A percentile compares a stretch with the other conserved stretches of the same genome.
Conservation (phyloP, 1,140 invertebrate species). For the Oryctes rhinoceros region DNA sequence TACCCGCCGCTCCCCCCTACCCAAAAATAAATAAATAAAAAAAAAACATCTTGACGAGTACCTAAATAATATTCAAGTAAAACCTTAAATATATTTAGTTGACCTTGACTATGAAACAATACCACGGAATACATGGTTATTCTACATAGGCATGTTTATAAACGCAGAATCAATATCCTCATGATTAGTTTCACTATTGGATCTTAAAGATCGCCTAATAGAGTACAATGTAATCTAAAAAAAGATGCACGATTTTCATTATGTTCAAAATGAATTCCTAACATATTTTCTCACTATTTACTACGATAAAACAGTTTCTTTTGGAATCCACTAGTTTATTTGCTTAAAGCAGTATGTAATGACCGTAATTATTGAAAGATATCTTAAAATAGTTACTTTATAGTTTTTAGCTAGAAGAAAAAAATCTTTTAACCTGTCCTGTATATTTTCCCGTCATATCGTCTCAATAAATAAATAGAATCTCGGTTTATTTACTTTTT, state of each 20-base stretch:
- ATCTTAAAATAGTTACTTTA: not conserved
- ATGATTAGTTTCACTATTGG: not conserved
- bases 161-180: not conserved
- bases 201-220: not conserved
- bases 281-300: not conserved
- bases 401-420: not conserved
- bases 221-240: too few species aligned
- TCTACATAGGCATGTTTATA: not conserved
- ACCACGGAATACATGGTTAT: not conserved
- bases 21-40: not conserved
- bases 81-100: not conserved
- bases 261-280: not conserved
- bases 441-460: too few species aligned
- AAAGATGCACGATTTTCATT: not conserved
- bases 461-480: too few species aligned
- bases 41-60: not conserved
- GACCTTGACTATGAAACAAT: conserved; percentile 14
- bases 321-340: not conserved
- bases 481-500: too few species aligned
- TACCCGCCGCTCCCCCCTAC: not conserved
- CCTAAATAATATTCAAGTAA: not conserved
- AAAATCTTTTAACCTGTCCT: too few species aligned
- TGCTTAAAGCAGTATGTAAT: not conserved
- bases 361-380: not conserved
- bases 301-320: not conserved